Conservation (phyloP, 2,888 invertebrate species). For the Linnaemya tessellans region DNA sequence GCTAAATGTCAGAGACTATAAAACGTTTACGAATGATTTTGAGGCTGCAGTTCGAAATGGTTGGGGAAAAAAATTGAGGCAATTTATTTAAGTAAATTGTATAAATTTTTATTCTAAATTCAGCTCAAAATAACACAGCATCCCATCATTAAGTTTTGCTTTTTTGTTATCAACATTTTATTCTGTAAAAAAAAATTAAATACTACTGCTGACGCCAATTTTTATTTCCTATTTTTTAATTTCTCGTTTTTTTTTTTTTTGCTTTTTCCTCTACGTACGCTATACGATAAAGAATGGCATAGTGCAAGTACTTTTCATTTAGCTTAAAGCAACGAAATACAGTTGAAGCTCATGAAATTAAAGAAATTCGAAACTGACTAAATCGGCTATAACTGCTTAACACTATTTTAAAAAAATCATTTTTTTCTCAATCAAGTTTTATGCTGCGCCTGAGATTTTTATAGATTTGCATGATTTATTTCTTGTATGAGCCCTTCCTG, state of each 20-base stretch:
- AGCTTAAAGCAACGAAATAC: too few species aligned
- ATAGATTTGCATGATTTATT: too few species aligned
- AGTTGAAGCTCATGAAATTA: neutral
- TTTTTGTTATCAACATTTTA: constrained; percentile 36
- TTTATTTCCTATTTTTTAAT: constrained; percentile 41
- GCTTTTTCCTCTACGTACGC: neutral
- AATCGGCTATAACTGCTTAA: too few species aligned
- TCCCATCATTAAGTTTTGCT: constrained; percentile 49
- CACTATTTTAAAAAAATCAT: too few species aligned
- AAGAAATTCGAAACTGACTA: neutral
- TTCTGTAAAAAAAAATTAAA: constrained; percentile 17
- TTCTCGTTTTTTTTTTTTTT: constrained; percentile 23
- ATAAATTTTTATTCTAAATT: constrained; percentile 49
- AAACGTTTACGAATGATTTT: constrained; percentile 53
- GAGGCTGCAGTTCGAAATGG: constrained; percentile 5
- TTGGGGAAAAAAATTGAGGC: constrained; percentile 1
- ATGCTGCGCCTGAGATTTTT: too few species aligned
- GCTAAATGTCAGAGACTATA: constrained; percentile 58
- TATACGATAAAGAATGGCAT: neutral
- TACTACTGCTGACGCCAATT: constrained; percentile 65
- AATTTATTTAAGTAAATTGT: constrained; percentile 50
- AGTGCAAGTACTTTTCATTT: neutral
- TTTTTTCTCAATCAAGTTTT: too few species aligned
- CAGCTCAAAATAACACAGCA: constrained; percentile 38
- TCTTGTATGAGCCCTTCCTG: too few species aligned